Base-by-base conservation (phyloP, 2,888 invertebrate species). In the Dinocampus coccinellae region DNA sequence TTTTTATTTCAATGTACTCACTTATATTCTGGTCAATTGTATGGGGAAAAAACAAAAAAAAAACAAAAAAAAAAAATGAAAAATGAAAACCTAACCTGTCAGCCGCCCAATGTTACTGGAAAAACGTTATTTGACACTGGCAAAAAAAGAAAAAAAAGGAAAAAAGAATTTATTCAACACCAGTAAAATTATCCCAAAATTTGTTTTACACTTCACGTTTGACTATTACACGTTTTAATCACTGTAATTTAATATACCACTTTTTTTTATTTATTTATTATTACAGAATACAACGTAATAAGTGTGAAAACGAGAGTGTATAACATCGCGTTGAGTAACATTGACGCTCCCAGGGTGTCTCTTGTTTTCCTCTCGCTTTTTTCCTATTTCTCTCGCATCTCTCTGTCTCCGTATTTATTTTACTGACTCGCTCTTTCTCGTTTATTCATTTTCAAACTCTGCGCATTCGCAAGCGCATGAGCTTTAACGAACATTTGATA, bases 21-120 rank as follows among this genome's bases (percentile, higher is more conserved):
- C 81, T 76, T 73, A 77, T 66, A 81, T n/a, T n/a, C n/a, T n/a
- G n/a, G n/a, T n/a, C n/a, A n/a, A n/a, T n/a, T n/a, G n/a, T n/a
- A n/a, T n/a, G n/a, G n/a, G n/a, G n/a, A n/a, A n/a, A n/a, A n/a
- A n/a, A n/a, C n/a, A n/a, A n/a, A n/a, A n/a, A n/a, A n/a, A n/a
- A n/a, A n/a, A n/a, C n/a, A n/a, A n/a, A n/a, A n/a, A n/a, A n/a
- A n/a, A n/a, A n/a, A n/a, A n/a, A n/a, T n/a, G n/a, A n/a, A n/a
- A n/a, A n/a, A n/a, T n/a, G 63, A 62, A 72, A 79, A 82, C 80
- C 82, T 83, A 82, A 82, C 82, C 83, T 82, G 82, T 75, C 82
- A 77, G n/a, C 78, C 79, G 82, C 81, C 62, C 69, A 72, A 63
- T 64, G 52, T 22, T 36, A 39, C 67, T 60, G 20, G n/a, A 10